phyloP scores from a whole-genome alignment of 2,888 invertebrate species.

The Tachystola acroxantha region DNA sequence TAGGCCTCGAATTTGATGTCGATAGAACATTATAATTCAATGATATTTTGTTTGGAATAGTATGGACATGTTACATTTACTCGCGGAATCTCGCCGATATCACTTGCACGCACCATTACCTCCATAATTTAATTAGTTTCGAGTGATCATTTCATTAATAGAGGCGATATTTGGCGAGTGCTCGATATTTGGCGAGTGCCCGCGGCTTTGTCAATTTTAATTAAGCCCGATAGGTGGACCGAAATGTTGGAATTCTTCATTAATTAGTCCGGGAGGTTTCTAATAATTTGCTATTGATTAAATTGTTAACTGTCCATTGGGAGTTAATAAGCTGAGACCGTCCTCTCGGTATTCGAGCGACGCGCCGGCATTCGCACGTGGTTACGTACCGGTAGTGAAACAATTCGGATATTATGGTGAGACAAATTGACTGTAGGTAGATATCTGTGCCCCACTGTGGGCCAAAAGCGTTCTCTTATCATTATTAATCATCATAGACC shows the following conservation, averaged over 20 bases:
- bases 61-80: not conserved
- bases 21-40: too few species aligned
- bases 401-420: not conserved
- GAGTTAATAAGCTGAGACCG: slow-evolving; percentile 60
- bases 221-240: slow-evolving; percentile 73
- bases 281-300: slow-evolving; percentile 50
- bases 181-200: slow-evolving; percentile 22
- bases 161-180: slow-evolving; percentile 71
- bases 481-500: too few species aligned
- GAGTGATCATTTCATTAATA: slow-evolving; percentile 77
- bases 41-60: too few species aligned
- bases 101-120: slow-evolving; percentile 73
- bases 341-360: slow-evolving; percentile 43
- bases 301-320: slow-evolving; percentile 55
- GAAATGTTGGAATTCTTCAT: slow-evolving; percentile 76
- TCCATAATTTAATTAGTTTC: slow-evolving; percentile 76
- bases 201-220: slow-evolving; percentile 77
- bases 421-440: too few species aligned
- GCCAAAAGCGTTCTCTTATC: too few species aligned
- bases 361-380: not conserved
- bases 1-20: too few species aligned
- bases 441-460: too few species aligned
- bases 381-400: not conserved
- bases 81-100: slow-evolving; percentile 37
- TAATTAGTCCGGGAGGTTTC: slow-evolving; percentile 76